A percentile compares a stretch with the other conserved stretches of the same genome.
Evolutionary conservation across 1,140 invertebrate genomes (phyloP).

Genomic region (Cataglyphis hispanica): DNA sequence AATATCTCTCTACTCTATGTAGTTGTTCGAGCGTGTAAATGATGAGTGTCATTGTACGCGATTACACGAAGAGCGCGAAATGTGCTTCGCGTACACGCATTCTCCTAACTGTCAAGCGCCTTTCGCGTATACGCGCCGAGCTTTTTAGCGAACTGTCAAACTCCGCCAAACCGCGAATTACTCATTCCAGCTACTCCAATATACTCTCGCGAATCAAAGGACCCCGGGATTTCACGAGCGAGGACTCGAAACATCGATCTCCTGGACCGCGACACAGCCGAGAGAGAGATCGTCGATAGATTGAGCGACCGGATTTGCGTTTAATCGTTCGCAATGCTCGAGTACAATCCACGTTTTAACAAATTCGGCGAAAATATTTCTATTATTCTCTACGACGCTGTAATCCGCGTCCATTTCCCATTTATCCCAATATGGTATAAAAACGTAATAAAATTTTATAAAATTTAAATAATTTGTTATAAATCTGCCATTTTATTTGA

Average conservation of each 20-base stretch:
- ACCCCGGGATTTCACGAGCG: conserved; percentile 53
- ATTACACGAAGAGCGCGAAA: background rate
- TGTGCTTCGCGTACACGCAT: conserved; percentile 56
- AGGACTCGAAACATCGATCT: conserved; percentile 71
- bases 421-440: background rate
- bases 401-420: too few relatives aligned
- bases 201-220: conserved; percentile 69
- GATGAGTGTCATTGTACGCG: conserved; percentile 34
- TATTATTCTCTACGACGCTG: background rate
- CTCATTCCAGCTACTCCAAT: conserved; percentile 67
- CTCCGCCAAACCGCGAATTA: conserved; percentile 74
- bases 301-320: conserved; percentile 46
- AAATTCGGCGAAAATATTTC: conserved; percentile 37
- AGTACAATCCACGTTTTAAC: conserved; percentile 18
- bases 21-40: conserved; percentile 12
- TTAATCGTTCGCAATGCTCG: background rate
- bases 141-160: conserved; percentile 79
- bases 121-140: conserved; percentile 62
- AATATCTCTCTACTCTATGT: background rate
- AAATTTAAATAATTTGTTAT: conserved; percentile 27
- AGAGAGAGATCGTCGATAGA: conserved; percentile 58
- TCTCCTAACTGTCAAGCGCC: conserved; percentile 68
- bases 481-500: background rate
- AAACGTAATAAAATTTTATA: conserved; percentile 8
- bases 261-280: conserved; percentile 49